A percentile compares a stretch with the other conserved stretches of the same genome.
phyloP scores from a whole-genome alignment of 2,797 vertebrate species.

The Anguilla megastoma region DNA sequence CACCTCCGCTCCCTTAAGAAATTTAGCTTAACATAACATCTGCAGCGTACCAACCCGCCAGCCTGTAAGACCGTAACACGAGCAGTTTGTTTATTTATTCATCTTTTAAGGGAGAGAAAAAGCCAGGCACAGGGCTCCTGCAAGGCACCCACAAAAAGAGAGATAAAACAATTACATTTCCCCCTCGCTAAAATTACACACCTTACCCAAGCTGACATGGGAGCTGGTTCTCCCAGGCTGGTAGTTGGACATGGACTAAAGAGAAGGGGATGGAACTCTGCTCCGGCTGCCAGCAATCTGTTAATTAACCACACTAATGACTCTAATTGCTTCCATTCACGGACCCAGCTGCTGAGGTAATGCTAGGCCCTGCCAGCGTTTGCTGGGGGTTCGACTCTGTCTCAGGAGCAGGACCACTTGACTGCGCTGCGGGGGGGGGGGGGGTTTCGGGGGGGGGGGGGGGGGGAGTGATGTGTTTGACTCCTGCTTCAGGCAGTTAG shows the following conservation, averaged over 20 bases:
- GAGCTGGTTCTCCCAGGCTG: conserved; percentile 17
- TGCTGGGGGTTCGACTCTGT: conserved; percentile 60
- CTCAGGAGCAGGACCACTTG: conserved; percentile 50
- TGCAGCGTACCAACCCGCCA: neutral
- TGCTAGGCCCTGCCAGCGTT: conserved; percentile 66
- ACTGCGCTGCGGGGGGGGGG: conserved; percentile 40
- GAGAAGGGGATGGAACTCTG: conserved; percentile 51
- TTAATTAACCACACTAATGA: conserved; percentile 76
- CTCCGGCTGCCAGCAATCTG: conserved; percentile 75
- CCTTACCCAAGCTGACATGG: neutral
- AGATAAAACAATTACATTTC: neutral
- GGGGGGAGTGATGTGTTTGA: conserved; percentile 36
- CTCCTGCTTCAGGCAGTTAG: conserved; percentile 56
- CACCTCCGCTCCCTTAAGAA: neutral
- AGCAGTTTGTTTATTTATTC: neutral
- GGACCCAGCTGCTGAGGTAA: conserved; percentile 78
- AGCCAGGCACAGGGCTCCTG: neutral
- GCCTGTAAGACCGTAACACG: neutral
- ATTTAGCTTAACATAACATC: neutral
- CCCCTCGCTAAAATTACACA: neutral
- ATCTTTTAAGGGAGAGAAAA: neutral
- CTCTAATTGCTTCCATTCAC: conserved; percentile 74
- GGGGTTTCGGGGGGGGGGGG: neutral
- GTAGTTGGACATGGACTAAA: conserved; percentile 36
- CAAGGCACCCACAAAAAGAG: neutral